These are phyloP conservation scores for Tetropium fuscum DNA, from an alignment of 2,888 invertebrate genomes.

Conservation along the genomic window DNA sequence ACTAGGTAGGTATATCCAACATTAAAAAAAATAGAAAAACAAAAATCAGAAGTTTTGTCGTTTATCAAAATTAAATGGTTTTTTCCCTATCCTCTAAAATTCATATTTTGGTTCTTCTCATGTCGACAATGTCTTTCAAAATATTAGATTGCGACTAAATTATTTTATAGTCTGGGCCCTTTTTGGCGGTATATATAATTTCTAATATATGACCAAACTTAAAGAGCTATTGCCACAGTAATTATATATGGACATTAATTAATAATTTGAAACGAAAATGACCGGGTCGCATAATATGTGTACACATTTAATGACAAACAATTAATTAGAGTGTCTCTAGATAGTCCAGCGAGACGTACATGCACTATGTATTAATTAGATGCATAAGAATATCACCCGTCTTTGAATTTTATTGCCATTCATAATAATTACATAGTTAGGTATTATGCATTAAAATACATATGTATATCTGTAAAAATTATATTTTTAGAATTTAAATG, in stretches of 20 bases:
- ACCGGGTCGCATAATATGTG: neutral
- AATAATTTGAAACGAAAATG: conserved; percentile 7
- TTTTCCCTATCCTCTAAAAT: too few species aligned
- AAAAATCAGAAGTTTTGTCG: too few species aligned
- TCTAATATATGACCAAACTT: neutral
- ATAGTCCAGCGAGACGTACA: neutral
- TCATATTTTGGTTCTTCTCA: neutral
- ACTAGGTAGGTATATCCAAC: too few species aligned
- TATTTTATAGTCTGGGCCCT: neutral
- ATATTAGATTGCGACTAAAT: neutral
- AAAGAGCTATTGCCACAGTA: neutral
- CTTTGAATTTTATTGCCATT: too few species aligned
- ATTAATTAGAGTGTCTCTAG: conserved; percentile 9
- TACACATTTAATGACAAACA: conserved; percentile 9
- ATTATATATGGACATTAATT: conserved; percentile 8
- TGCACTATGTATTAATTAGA: neutral
- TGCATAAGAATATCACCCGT: neutral
- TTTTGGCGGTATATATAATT: neutral
- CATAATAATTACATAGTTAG: neutral
- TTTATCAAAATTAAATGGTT: too few species aligned
- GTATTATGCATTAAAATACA: too few species aligned
- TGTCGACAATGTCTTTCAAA: too few species aligned
- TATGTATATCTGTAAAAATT: too few species aligned
- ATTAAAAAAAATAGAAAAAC: too few species aligned
- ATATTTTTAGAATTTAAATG: too few species aligned